Base-by-base conservation (phyloP, 2,888 invertebrate genomes). In the Luperina testacea region DNA sequence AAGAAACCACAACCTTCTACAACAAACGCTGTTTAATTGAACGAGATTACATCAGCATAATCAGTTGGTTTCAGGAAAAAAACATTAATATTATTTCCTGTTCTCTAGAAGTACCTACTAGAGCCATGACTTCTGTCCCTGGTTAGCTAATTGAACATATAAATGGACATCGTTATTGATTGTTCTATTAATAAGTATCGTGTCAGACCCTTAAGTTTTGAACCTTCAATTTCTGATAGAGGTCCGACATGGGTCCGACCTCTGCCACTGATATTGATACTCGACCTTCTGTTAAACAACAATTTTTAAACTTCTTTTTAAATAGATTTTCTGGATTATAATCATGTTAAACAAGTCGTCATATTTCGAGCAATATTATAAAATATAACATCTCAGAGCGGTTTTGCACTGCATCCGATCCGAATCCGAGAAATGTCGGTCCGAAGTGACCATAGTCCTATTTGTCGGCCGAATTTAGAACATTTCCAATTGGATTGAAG, bases 61-160 rank as follows among this genome's bases (percentile, higher is more conserved):
- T 79, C 69, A 76, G 51, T 71, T 27, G 51, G 75, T 83, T 87
- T 83, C 82, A 89, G 87, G 81, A 89, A 89, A 87, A 85, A 85
- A 75, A 71, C 80, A 75, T 85, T 27, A 80, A 77, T 81, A 69
- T 77, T 75, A 79, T 79, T 87, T 85, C 85, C 78, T 87, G 72
- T 69, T 72, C 76, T 53, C 53, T 63, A 42, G n/a, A 61, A 42
- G 38, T 71, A 71, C 63, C n/a, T 64, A n/a, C 71, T 63, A 68
- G 59, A 80, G 71, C 81, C 77, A 80, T 82, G 88, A 85, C 72
- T 72, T 27, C 69, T 79, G 88, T 83, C 74, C 61, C 77, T 76
- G 84, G 72, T 82, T 38, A 72, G 59, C 48, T 81, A 82, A 80
- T 74, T 71, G 59, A 59, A 70, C 72, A 73, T 42, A 61, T 87